Conservation (phyloP, 2,113 vertebrate species). For the Protobothrops mucrosquamatus region DNA sequence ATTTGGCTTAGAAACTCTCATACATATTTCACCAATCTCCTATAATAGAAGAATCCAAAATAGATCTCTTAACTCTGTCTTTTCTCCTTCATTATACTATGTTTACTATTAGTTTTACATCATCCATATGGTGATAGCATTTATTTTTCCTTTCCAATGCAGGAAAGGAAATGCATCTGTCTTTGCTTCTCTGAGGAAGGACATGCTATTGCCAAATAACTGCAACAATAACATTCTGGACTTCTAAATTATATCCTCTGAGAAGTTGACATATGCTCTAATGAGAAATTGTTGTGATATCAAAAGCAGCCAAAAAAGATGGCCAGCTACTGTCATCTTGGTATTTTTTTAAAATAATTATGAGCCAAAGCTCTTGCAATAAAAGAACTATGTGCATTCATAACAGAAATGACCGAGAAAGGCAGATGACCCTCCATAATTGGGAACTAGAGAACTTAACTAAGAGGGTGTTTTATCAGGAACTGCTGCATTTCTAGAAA, state of each 20-base stretch:
- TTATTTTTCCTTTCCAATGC: neutral
- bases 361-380: neutral
- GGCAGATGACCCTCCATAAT: neutral
- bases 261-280: neutral
- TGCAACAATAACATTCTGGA: neutral
- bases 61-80: neutral
- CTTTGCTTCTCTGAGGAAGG: neutral
- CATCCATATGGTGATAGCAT: neutral
- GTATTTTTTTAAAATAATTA: neutral
- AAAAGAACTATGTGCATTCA: neutral
- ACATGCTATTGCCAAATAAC: neutral
- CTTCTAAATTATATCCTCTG: neutral
- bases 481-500: neutral
- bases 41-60: neutral
- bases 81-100: neutral
- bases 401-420: neutral
- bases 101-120: neutral
- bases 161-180: neutral
- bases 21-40: neutral
- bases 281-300: neutral
- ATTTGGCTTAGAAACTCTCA: neutral
- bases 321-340: neutral
- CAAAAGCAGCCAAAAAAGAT: neutral
- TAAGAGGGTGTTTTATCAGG: neutral
- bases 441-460: neutral